A percentile compares a stretch with the other conserved stretches of the same genome.
Evolutionary conservation across 2,113 vertebrate genomes (phyloP).

Genomic region (Mustela lutreola): DNA sequence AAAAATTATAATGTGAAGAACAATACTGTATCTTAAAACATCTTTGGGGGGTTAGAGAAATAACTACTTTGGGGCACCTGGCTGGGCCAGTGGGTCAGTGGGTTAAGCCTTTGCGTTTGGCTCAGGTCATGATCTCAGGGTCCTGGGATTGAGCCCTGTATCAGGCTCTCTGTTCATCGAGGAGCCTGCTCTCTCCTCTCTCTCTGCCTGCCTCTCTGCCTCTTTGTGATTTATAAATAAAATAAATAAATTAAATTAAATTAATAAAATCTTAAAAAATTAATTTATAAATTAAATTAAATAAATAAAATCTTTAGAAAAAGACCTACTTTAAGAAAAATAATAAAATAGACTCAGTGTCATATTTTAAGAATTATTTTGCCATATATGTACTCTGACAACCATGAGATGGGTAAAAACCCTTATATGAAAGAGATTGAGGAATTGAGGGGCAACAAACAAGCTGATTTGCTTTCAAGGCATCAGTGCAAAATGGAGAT

Average conservation of each 20-base stretch:
- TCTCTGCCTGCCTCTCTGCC: too few relatives aligned
- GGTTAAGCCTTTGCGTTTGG: too few relatives aligned
- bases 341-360: neutral
- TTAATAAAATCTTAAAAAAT: too few relatives aligned
- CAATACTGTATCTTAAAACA: neutral
- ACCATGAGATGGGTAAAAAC: neutral
- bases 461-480: neutral
- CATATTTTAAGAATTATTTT: neutral
- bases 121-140: too few relatives aligned
- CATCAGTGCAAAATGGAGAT: neutral
- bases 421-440: neutral
- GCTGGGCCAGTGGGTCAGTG: too few relatives aligned
- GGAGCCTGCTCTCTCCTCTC: too few relatives aligned
- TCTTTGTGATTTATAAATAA: too few relatives aligned
- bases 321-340: neutral
- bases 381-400: neutral
- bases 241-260: too few relatives aligned
- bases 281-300: too few relatives aligned
- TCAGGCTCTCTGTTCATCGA: too few relatives aligned
- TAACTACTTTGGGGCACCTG: neutral
- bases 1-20: too few relatives aligned
- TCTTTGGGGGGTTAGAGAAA: neutral
- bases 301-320: too few relatives aligned
- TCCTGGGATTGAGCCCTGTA: accelerated
- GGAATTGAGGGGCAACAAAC: accelerated